Conservation (phyloP, 2,113 vertebrate species). For the Girardinichthys multiradiatus region DNA sequence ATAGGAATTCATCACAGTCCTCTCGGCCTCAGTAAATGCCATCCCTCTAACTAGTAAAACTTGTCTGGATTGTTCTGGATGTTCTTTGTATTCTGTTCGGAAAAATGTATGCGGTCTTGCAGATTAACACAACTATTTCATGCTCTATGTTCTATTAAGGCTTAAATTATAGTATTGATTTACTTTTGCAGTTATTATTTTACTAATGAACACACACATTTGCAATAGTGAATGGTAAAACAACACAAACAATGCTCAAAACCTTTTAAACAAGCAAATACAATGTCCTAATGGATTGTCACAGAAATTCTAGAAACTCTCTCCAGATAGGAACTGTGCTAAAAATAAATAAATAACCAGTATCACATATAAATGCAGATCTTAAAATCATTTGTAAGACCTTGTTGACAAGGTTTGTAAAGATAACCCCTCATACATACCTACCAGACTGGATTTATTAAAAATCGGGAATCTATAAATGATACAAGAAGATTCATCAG, state of each 20-base stretch:
- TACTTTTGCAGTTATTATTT: conserved; percentile 6
- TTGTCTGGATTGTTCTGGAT: conserved; percentile 10
- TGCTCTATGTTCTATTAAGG: conserved; percentile 3
- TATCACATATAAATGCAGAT: neutral
- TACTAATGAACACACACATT: neutral
- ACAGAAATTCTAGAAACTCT: no score
- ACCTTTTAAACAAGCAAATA: no score
- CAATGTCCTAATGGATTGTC: no score
- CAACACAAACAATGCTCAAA: neutral
- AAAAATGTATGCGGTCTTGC: neutral
- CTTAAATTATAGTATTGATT: neutral
- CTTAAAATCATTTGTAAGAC: neutral
- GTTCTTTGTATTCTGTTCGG: neutral
- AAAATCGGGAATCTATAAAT: neutral
- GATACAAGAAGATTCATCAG: neutral
- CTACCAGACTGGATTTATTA: neutral
- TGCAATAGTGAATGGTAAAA: neutral
- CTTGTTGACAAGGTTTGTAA: neutral
- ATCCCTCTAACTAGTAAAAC: conserved; percentile 43
- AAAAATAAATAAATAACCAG: neutral
- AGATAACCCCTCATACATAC: neutral
- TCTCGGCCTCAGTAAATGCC: conserved; percentile 57
- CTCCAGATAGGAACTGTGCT: no score
- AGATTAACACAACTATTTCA: conserved; percentile 7
- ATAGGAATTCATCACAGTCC: conserved; percentile 50